Conservation (phyloP, 2,113 vertebrate species). For the Physeter macrocephalus region DNA sequence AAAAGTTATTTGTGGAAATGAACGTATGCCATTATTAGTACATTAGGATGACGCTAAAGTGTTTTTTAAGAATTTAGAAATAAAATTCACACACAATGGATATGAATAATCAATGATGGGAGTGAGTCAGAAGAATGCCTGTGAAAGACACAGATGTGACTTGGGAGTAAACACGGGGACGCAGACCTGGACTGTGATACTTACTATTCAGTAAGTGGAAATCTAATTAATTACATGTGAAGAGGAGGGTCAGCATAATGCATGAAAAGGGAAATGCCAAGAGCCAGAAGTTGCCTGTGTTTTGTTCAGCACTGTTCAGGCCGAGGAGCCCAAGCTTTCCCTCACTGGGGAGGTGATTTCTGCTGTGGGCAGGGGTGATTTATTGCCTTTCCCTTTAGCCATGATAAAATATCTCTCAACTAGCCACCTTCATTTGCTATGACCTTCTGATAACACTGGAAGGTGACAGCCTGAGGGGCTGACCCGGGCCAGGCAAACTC, state of each 20-base stretch:
- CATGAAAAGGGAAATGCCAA: neutral
- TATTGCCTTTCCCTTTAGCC: neutral
- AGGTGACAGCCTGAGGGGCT: neutral
- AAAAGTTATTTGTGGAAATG: constrained; percentile 10
- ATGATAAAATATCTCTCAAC: constrained; percentile 36
- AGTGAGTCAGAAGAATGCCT: neutral
- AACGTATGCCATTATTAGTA: neutral
- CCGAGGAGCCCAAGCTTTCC: neutral
- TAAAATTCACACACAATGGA: neutral
- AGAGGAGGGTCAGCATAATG: neutral
- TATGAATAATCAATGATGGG: neutral
- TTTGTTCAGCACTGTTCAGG: neutral
- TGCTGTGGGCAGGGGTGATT: neutral
- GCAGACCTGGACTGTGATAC: neutral
- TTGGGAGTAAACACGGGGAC: neutral
- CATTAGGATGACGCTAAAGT: neutral
- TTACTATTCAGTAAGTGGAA: neutral
- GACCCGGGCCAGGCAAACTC: neutral
- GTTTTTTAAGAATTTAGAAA: neutral
- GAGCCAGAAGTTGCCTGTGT: neutral
- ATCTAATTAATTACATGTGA: neutral
- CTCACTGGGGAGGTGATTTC: neutral
- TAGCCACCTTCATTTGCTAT: neutral
- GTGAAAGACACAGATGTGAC: neutral
- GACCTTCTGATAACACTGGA: constrained; percentile 24